phyloP scores from a whole-genome alignment of 2,797 vertebrate species.

The Lindbergichthys nudifrons region DNA sequence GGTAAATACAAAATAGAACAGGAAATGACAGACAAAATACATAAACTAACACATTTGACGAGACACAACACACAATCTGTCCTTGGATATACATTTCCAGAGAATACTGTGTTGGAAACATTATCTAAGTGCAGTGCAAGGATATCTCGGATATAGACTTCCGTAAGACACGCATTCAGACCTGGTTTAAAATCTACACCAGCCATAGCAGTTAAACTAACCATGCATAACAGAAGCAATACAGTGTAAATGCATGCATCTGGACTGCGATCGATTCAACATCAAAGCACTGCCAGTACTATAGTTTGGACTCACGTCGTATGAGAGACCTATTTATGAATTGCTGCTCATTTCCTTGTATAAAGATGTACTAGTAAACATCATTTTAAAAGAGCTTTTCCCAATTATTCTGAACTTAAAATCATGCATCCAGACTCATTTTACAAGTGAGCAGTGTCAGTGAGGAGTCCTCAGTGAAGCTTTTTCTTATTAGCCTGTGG shows the following conservation, averaged over 20 bases:
- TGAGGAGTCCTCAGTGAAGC: slow-evolving; percentile 3
- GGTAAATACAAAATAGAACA: no score
- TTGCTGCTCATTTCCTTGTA: no score
- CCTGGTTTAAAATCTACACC: neutral
- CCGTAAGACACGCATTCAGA: neutral
- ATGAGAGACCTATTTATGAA: no score
- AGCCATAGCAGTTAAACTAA: neutral
- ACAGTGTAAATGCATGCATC: slow-evolving; percentile 10
- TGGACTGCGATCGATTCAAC: neutral
- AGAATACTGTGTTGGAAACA: slow-evolving; percentile 30
- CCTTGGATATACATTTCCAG: slow-evolving; percentile 40
- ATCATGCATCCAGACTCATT: slow-evolving; percentile 15
- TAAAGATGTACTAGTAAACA: no score
- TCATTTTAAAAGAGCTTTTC: no score
- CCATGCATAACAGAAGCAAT: neutral
- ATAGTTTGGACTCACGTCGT: no score
- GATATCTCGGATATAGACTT: slow-evolving; percentile 6
- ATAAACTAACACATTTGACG: no score
- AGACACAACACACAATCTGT: slow-evolving; percentile 15
- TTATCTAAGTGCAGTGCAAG: slow-evolving; percentile 11
- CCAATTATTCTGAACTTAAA: no score
- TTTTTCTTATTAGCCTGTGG: slow-evolving; percentile 50
- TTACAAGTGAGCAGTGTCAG: slow-evolving; percentile 7
- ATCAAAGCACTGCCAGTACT: no score
- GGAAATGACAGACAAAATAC: no score